These are phyloP conservation scores for Drosophila macrospina DNA, from an alignment of 2,888 invertebrate genomes.

Conservation along the genomic window DNA sequence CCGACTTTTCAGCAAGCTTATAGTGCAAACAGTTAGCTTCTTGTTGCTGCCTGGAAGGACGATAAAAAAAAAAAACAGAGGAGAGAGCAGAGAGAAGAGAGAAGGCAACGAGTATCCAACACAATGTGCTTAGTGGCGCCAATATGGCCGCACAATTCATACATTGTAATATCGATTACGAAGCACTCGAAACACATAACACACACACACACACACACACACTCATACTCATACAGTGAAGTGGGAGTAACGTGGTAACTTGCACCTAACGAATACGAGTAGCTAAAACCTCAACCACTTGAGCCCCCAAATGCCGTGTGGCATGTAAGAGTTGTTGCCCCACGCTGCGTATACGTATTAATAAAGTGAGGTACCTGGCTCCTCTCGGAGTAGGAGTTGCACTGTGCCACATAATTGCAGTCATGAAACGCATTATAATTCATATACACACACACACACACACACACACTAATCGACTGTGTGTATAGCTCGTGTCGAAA, in stretches of 20 bases:
- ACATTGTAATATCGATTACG: conserved; percentile 79
- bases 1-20: conserved; percentile 54
- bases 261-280: conserved; percentile 22
- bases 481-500: conserved; percentile 3
- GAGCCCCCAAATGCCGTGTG: conserved; percentile 58
- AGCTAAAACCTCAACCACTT: conserved; percentile 47
- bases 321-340: conserved; percentile 28
- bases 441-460: conserved; percentile 14
- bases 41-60: no score
- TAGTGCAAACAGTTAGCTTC: conserved; percentile 35
- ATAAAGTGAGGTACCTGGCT: conserved; percentile 26
- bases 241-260: conserved; percentile 24
- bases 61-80: no score
- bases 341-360: conserved; percentile 67
- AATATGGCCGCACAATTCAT: conserved; percentile 66
- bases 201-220: conserved; percentile 22
- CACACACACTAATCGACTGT: neutral
- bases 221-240: conserved; percentile 4
- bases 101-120: conserved; percentile 47
- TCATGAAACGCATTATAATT: conserved; percentile 70
- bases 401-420: conserved; percentile 65
- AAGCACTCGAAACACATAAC: conserved; percentile 60
- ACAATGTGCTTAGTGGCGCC: conserved; percentile 71
- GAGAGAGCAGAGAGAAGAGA: conserved; percentile 62
- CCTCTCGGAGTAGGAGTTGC: neutral